These are phyloP conservation scores for Dynastes maya DNA, from an alignment of 2,888 invertebrate species.

Conservation along the genomic window DNA sequence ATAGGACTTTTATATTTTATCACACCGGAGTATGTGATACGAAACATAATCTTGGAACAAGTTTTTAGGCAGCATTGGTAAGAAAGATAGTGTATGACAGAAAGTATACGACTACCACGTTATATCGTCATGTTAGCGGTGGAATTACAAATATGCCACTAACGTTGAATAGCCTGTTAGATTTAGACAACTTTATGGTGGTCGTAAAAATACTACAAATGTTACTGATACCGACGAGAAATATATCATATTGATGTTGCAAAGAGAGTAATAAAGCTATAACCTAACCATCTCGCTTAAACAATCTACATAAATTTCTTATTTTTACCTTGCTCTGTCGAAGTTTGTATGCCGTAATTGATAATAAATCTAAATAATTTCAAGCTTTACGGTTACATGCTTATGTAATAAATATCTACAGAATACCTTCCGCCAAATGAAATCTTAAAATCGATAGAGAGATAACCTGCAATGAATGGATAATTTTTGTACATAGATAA, in stretches of 20 bases:
- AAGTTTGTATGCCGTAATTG: too few relatives aligned
- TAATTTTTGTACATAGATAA: too few relatives aligned
- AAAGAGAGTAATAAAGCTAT: slow-evolving; percentile 39
- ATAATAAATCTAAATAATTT: too few relatives aligned
- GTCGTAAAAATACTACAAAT: slow-evolving; percentile 22
- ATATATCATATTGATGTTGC: slow-evolving; percentile 28
- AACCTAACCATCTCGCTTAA: slow-evolving; percentile 16
- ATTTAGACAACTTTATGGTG: slow-evolving; percentile 3
- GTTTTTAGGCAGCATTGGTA: slow-evolving; percentile 26
- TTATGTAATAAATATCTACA: too few relatives aligned
- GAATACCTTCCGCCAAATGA: too few relatives aligned
- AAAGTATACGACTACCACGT: slow-evolving; percentile 10
- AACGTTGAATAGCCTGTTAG: slow-evolving; percentile 7
- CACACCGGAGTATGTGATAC: slow-evolving; percentile 28
- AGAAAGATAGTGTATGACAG: slow-evolving; percentile 5
- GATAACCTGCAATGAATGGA: too few relatives aligned
- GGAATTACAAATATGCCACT: slow-evolving; percentile 11
- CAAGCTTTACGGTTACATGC: too few relatives aligned
- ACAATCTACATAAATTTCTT: too few relatives aligned
- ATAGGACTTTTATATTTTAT: slow-evolving; percentile 19
- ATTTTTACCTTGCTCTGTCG: too few relatives aligned
- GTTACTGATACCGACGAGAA: too few relatives aligned
- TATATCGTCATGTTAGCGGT: slow-evolving; percentile 4
- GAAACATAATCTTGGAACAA: slow-evolving; percentile 38
- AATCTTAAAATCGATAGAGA: too few relatives aligned